Conservation (phyloP, 2,888 invertebrate species). For the Gortyna flavago region DNA sequence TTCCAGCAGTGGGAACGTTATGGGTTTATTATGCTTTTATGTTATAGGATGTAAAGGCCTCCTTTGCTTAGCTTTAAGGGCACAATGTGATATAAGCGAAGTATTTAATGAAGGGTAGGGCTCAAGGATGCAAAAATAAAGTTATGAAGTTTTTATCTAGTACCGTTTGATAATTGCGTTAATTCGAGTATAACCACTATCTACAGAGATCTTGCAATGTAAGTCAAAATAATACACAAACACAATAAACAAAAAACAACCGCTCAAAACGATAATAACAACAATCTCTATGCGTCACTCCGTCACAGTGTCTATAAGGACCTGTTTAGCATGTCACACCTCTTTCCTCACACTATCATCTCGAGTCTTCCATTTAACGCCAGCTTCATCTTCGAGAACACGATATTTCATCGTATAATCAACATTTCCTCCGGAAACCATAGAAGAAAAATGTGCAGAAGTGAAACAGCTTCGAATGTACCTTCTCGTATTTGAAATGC, state of each 20-base stretch:
- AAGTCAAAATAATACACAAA: not conserved
- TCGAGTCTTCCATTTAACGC: conserved; percentile 34
- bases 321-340: conserved; percentile 21
- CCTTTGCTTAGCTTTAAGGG: too few relatives aligned
- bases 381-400: conserved; percentile 30
- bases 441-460: conserved; percentile 21
- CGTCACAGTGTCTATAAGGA: conserved; percentile 25
- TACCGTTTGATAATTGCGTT: not conserved
- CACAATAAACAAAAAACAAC: not conserved
- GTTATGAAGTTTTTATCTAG: not conserved
- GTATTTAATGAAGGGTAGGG: too few relatives aligned
- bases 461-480: not conserved
- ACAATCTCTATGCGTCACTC: not conserved
- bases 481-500: not conserved
- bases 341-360: conserved; percentile 12
- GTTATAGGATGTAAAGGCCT: too few relatives aligned
- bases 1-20: not conserved
- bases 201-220: not conserved
- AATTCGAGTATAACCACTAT: not conserved
- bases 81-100: too few relatives aligned
- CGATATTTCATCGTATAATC: conserved; percentile 57
- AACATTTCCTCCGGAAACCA: conserved; percentile 43
- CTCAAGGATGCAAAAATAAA: not conserved
- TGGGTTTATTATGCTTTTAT: too few relatives aligned
- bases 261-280: not conserved